Percentiles rank a stretch among this genome's conserved stretches.
phyloP scores from a whole-genome alignment of 2,113 vertebrate genomes.

The Etia nguti region DNA sequence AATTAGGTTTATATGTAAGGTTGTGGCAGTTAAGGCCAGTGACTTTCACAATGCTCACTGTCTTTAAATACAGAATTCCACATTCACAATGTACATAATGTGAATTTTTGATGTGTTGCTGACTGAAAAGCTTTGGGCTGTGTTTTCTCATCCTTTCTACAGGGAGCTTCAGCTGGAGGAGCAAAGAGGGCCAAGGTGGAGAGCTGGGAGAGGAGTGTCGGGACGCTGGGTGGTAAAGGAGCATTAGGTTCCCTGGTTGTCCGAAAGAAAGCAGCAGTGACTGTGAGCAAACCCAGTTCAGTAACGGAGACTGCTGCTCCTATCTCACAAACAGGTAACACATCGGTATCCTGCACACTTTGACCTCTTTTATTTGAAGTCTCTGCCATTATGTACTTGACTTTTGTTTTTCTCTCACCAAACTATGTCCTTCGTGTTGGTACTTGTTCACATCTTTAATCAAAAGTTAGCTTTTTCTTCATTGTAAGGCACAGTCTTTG shows the following conservation, averaged over 20 bases:
- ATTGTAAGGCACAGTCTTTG: not conserved
- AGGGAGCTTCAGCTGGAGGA: constrained; percentile 42
- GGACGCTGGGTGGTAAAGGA: constrained; percentile 60
- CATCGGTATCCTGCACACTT: not conserved
- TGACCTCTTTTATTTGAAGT: not conserved
- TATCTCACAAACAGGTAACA: constrained; percentile 38
- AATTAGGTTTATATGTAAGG: not conserved
- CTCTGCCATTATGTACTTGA: not conserved
- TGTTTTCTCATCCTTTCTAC: not conserved
- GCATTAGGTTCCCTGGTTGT: constrained; percentile 76
- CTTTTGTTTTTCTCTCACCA: not conserved
- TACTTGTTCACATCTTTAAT: not conserved
- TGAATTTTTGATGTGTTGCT: not conserved
- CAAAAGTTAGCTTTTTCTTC: not conserved
- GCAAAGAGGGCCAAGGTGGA: constrained; percentile 75
- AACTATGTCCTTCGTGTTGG: not conserved
- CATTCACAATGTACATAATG: not conserved
- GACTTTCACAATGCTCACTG: not conserved
- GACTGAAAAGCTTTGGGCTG: not conserved
- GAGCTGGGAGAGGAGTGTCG: constrained; percentile 80
- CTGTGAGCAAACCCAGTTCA: constrained; percentile 5
- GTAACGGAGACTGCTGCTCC: not conserved
- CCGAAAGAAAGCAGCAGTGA: constrained; percentile 61
- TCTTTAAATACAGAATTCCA: not conserved
- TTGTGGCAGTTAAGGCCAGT: not conserved